phyloP scores from a whole-genome alignment of 2,113 vertebrate genomes.

The Salvelinus fontinalis region DNA sequence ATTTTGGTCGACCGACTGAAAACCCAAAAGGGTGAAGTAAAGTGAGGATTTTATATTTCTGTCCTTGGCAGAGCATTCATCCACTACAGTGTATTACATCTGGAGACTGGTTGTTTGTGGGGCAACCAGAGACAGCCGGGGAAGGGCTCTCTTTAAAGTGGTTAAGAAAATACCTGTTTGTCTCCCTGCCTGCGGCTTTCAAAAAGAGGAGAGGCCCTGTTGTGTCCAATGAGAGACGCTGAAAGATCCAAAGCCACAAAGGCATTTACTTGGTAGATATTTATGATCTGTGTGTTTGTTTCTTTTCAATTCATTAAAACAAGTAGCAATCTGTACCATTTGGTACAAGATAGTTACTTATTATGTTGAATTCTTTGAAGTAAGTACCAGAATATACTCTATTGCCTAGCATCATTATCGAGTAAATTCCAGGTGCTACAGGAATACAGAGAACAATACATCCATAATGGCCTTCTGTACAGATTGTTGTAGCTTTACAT shows the following conservation, averaged over 20 bases:
- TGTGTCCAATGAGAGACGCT: slow-evolving; percentile 31
- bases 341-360: too few relatives aligned
- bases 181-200: slow-evolving; percentile 26
- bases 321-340: background rate
- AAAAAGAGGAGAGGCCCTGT: slow-evolving; percentile 23
- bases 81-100: too few relatives aligned
- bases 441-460: too few relatives aligned
- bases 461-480: too few relatives aligned
- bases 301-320: slow-evolving; percentile 38
- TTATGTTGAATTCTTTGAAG: too few relatives aligned
- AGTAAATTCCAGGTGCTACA: too few relatives aligned
- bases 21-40: background rate
- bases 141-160: slow-evolving; percentile 22
- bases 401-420: too few relatives aligned
- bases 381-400: too few relatives aligned
- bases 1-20: background rate
- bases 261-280: too few relatives aligned
- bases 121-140: slow-evolving; percentile 16
- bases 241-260: slow-evolving; percentile 36
- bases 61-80: slow-evolving; percentile 3
- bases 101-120: slow-evolving; percentile 22
- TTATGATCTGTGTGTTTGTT: background rate
- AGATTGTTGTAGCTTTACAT: too few relatives aligned
- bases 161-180: slow-evolving; percentile 56
- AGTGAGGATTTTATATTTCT: background rate